Base-by-base conservation (phyloP, 2,888 invertebrate species). In the Pteria penguin region DNA sequence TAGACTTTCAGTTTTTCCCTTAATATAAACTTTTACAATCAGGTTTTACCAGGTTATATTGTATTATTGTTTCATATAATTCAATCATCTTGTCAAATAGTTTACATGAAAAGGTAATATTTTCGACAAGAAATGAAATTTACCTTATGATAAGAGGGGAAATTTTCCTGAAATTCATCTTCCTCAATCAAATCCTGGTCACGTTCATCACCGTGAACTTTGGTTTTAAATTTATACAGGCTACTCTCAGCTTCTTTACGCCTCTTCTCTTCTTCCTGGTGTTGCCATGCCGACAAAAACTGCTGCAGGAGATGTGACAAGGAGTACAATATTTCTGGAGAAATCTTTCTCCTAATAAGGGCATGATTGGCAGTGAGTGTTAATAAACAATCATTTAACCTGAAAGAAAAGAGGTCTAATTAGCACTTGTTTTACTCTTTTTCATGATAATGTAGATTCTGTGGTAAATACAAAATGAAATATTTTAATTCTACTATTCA, bases 231-330 rank as follows among this genome's bases (percentile, higher is more conserved):
- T 54, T 84, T 84, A 79, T 88, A 93, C 60, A 97, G 92, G 82
- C 95, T 95, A 69, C 96, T 96, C 75, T 96, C 95, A 84, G 96
- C 96, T 68, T 94, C 94, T 81, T 95, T 94, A 84, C 94, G 94
- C 84, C 93, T 93, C 81, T 95, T 94, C 24, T 94, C 94, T 31
- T 94, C 94, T 65, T 94, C 94, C 84, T 96, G 96, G 74, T 94
- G 94, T 86, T 95, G 95, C 97, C 97, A 98, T 0, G 95, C 93
- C 70, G 93, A 91, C 27, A 96, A 95, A 67, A 96, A 94, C 57
- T 94, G 79, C 29, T 83, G 77, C 45, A 91, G 81, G 18, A 91
- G 70, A 8, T 80, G 60, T 27, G 82, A 84, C 79, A 91, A 79
- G 32, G 82, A 79, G n/a, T 52, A 58, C 4, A 86, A 58, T 14